A percentile compares a stretch with the other conserved stretches of the same genome.
These are phyloP conservation scores for Arenicola marina DNA, from an alignment of 2,888 invertebrate genomes.

Conservation along the genomic window DNA sequence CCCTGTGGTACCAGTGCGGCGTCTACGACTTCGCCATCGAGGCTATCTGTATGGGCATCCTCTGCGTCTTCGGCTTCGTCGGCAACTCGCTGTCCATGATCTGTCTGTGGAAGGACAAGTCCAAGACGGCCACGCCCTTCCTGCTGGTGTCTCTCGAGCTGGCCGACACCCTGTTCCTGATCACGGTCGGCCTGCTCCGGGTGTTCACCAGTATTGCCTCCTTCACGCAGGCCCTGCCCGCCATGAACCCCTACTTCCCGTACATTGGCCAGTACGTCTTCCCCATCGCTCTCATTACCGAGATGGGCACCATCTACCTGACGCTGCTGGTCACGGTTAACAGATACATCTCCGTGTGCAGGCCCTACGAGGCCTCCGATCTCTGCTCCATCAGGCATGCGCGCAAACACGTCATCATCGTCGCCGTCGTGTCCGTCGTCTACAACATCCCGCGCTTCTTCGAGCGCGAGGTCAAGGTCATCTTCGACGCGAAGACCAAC, in stretches of 20 bases:
- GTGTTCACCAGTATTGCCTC: constrained; percentile 28
- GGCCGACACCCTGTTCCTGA: constrained; percentile 36
- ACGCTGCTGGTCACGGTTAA: constrained; percentile 37
- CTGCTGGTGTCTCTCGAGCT: constrained; percentile 32
- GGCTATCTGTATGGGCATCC: constrained; percentile 34
- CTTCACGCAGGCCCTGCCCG: constrained; percentile 15
- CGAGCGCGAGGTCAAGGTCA: constrained; percentile 26
- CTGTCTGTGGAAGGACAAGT: constrained; percentile 32
- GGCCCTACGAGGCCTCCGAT: constrained; percentile 30
- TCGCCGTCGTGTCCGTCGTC: constrained; percentile 24
- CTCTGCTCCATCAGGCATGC: constrained; percentile 33
- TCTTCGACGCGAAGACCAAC: neutral
- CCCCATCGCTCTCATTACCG: constrained; percentile 29
- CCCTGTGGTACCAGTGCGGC: no score
- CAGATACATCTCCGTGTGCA: constrained; percentile 31
- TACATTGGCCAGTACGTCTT: constrained; percentile 31
- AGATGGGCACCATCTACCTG: constrained; percentile 35
- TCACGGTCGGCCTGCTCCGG: constrained; percentile 31
- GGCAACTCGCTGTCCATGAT: constrained; percentile 36
- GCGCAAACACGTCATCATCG: constrained; percentile 28
- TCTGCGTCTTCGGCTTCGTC: constrained; percentile 33
- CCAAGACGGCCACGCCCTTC: constrained; percentile 37
- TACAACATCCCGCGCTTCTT: constrained; percentile 38
- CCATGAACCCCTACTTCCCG: constrained; percentile 14
- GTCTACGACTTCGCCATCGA: constrained; percentile 36